Evolutionary conservation across 2,888 invertebrate genomes (phyloP), one percentile per base, ranked within the genome.

Genomic region (Macrostomum cliftonense): DNA sequence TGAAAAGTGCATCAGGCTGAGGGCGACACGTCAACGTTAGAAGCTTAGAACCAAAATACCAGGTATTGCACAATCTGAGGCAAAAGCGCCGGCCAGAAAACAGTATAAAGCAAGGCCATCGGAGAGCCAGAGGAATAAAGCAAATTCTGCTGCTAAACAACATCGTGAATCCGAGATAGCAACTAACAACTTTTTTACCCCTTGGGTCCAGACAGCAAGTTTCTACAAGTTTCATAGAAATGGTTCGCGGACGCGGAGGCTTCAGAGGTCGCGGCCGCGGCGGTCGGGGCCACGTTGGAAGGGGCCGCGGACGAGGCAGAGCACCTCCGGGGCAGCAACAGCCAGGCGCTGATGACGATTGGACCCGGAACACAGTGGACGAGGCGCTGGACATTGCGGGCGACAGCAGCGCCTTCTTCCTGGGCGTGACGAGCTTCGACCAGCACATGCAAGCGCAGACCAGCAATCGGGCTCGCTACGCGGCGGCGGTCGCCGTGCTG

Each of bases 371-470:
- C 13, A 37, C 42, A 14, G 50, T 39, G 9, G 42, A 42, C 12
- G 53, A 57, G 42, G 55, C 57, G 11, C 42, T 62, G 12, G 56
- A 61, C 47, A 56, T 63, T n/a, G 57, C 60, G 17, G 57, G 53
- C 7, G 56, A 61, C 43, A 56, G 62, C 1, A 55, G 57, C 28
- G 54, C 54, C n/a, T 63, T 57, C 44, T 65, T 65, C 54, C 56
- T 59, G 4, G 63, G 61, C n/a, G 57, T 56, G 42, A 62, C 59
- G 1, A 54, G 58, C 1, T 55, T 58, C 17, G 59, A 61, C n/a
- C 59, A 64, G 40, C 65, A 65, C 48, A 56, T 56, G 46, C 53
- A 55, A 2, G 65, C 58, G 1, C 65, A 65, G 52, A 52, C 58
- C 2, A 52, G 57, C 37, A 62, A 65, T 51, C 52, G 56, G 42